Evolutionary conservation across 2,888 invertebrate genomes (phyloP).

Genomic region (Myathropa florea): DNA sequence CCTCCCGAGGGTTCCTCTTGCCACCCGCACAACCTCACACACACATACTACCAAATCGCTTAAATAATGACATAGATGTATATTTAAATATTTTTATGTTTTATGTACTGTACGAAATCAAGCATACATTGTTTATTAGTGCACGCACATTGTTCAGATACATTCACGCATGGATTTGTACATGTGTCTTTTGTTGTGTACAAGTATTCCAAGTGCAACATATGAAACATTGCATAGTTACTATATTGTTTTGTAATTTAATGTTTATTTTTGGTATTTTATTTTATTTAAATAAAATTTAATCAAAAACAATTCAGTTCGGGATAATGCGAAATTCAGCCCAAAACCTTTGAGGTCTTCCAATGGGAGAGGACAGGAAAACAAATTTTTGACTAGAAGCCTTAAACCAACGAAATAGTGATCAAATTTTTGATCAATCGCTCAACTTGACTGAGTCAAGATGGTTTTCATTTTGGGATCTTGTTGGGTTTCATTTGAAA

Average conservation of each 20-base stretch:
- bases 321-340: conserved; percentile 14
- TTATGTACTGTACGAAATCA: conserved; percentile 16
- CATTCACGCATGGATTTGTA: neutral
- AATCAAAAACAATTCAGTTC: neutral
- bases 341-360: conserved; percentile 48
- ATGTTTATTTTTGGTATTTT: neutral
- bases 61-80: conserved; percentile 57
- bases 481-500: conserved; percentile 35
- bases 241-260: neutral
- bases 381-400: conserved; percentile 28
- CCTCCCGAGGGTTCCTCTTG: neutral
- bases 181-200: neutral
- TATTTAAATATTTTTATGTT: conserved; percentile 13
- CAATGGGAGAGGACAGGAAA: conserved; percentile 41
- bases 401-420: conserved; percentile 61
- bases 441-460: conserved; percentile 77
- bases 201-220: neutral
- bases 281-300: conserved; percentile 9
- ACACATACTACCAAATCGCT: conserved; percentile 31
- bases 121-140: conserved; percentile 6
- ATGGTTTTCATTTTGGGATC: conserved; percentile 7
- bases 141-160: conserved; percentile 37
- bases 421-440: conserved; percentile 43
- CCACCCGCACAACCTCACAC: conserved; percentile 2
- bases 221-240: neutral